Evolutionary conservation across 2,888 invertebrate genomes (phyloP), one percentile per base, ranked within the genome.

Genomic region (Holacanthella duospinosa): DNA sequence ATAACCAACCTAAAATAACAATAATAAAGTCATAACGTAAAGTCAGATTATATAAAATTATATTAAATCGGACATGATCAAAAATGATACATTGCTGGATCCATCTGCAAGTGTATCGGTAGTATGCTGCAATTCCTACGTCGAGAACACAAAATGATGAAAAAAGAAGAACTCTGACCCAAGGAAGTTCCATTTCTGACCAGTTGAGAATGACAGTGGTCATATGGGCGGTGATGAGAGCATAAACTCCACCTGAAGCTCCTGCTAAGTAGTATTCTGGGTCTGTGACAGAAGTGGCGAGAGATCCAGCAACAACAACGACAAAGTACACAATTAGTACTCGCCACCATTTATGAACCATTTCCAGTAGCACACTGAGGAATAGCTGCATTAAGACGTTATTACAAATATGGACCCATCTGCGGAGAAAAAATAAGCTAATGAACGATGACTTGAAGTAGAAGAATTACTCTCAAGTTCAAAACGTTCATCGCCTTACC

Each of bases 171-270:
- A 96, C 80, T 75, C 96, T 89, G 25, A 63, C 28, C 69, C 88
- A 83, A 1, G 93, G 92, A 76, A 87, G 93, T 75, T 94, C 90
- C 97, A 99, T 99, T 79, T 97, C 93, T 21, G 84, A 82, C 91
- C 94, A 99, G 78, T 99, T 99, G 91, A 93, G 86, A 61, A 93
- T 84, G 63, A 95, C 89, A 43, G 91, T 91, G 1, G 94, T 89
- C 60, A 95, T 84, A 75, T 96, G 95, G 0, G 94, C 95, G 0
- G 93, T 87, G 56, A 96, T 88, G 16, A 96, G 78, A 1, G 95
- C 92, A 75, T 96, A 96, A 4, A 94, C 94, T 0, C 96, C 96
- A 1, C 94, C 95, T 29, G 92, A 93, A 9, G 95, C 95, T 0
- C 96, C 96, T 0, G 92, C 94, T 59, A 96, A 79, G 74, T 83